These are phyloP conservation scores for Amyelois transitella DNA, from an alignment of 1,140 invertebrate species.

Conservation along the genomic window DNA sequence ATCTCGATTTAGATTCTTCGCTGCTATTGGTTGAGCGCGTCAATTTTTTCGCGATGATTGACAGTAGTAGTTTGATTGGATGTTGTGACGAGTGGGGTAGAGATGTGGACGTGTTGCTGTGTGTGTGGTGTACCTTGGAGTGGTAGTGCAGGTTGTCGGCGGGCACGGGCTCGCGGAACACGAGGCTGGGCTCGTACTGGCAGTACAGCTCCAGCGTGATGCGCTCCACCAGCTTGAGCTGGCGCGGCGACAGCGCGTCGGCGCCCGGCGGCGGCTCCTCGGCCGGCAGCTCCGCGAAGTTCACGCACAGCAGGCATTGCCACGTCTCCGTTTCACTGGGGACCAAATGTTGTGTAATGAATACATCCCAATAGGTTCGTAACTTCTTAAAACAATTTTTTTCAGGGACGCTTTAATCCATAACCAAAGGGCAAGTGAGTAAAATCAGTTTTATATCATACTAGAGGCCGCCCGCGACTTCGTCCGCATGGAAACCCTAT, in stretches of 20 bases:
- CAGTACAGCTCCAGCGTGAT: conserved; percentile 92
- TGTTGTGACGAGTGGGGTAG: too few species aligned
- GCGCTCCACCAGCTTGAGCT: conserved; percentile 85
- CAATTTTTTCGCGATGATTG: too few species aligned
- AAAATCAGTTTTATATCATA: too few species aligned
- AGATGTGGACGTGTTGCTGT: too few species aligned
- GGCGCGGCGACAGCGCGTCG: conserved; percentile 74
- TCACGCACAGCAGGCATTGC: conserved; percentile 92
- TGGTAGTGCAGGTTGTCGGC: conserved; percentile 86
- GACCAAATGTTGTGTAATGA: conserved; percentile 18
- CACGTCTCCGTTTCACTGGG: conserved; percentile 88
- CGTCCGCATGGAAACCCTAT: too few species aligned
- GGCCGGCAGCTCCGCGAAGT: conserved; percentile 80
- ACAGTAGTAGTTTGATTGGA: too few species aligned
- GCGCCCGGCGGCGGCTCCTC: conserved; percentile 51
- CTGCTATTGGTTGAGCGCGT: too few species aligned
- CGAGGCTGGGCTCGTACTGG: conserved; percentile 89
- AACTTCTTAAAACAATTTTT: too few species aligned
- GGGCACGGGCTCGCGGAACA: conserved; percentile 89
- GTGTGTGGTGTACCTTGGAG: conserved; percentile 53
- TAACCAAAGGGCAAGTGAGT: too few species aligned
- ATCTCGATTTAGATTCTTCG: too few species aligned
- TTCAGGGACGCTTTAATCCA: too few species aligned
- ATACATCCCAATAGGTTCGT: not conserved
- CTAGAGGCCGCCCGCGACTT: too few species aligned